Percentiles rank a stretch among this genome's conserved stretches.
phyloP scores from a whole-genome alignment of 2,888 invertebrate genomes.

The Anarsia innoxiella region DNA sequence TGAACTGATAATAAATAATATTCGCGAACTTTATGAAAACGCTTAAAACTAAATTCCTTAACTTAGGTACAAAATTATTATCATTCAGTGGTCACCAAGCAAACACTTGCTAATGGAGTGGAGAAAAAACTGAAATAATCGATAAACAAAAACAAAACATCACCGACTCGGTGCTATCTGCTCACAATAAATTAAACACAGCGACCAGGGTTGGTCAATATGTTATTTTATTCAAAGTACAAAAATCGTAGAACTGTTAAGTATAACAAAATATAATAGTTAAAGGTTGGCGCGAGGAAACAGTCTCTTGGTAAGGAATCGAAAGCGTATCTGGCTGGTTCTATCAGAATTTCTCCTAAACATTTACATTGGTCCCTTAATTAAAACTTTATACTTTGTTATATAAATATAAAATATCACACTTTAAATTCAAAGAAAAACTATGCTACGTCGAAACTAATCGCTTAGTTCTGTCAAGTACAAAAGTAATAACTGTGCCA shows the following conservation, averaged over 20 bases:
- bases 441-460: conserved; percentile 69
- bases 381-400: conserved; percentile 72
- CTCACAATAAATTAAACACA: conserved; percentile 54
- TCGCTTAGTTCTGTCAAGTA: conserved; percentile 70
- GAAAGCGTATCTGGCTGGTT: conserved; percentile 49
- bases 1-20: conserved; percentile 76
- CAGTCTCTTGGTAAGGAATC: conserved; percentile 59
- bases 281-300: conserved; percentile 43
- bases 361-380: conserved; percentile 74
- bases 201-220: conserved; percentile 50
- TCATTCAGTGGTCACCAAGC: conserved; percentile 64
- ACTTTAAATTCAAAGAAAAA: conserved; percentile 73
- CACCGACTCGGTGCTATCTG: conserved; percentile 49
- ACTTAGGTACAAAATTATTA: conserved; percentile 73
- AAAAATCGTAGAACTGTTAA: conserved; percentile 52
- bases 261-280: conserved; percentile 47
- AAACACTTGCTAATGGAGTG: conserved; percentile 48
- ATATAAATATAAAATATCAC: conserved; percentile 76
- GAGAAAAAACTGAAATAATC: conserved; percentile 63
- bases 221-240: conserved; percentile 58
- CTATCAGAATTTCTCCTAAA: conserved; percentile 72
- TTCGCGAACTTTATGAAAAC: conserved; percentile 69
- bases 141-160: conserved; percentile 40
- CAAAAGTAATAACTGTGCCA: conserved; percentile 71
- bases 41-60: conserved; percentile 66